Conservation (phyloP, 2,797 vertebrate genomes). For the Eremophila alpestris region DNA sequence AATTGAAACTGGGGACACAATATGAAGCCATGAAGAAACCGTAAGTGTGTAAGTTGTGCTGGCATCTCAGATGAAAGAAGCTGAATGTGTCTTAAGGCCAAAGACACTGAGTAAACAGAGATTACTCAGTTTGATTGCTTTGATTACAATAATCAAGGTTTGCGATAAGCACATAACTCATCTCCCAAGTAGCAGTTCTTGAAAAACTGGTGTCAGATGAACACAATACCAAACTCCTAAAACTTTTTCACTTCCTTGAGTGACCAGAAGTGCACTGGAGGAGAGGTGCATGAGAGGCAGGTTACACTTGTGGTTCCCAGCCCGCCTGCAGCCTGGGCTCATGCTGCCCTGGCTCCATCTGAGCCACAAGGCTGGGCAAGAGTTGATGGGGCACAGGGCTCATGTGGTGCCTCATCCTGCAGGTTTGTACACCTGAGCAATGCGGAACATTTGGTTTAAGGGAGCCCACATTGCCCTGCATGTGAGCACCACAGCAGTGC, state of each 20-base stretch:
- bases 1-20: not conserved
- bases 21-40: not conserved
- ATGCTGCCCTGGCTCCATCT: accelerated
- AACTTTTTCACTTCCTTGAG: not conserved
- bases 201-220: not conserved
- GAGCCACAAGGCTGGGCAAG: not conserved
- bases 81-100: not conserved
- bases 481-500: accelerated
- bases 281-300: not conserved
- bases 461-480: not conserved
- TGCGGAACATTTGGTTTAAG: accelerated
- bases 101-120: not conserved
- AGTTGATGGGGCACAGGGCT: not conserved
- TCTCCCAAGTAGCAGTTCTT: not conserved
- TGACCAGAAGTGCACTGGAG: not conserved
- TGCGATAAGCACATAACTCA: not conserved
- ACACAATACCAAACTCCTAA: not conserved
- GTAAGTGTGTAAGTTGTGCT: not conserved
- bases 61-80: not conserved
- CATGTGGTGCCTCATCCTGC: accelerated
- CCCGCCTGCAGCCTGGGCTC: not conserved
- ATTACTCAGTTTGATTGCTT: not conserved
- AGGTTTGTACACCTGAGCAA: not conserved
- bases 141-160: not conserved
- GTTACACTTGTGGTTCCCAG: accelerated